phyloP scores from a whole-genome alignment of 2,888 invertebrate species.

The Plagiodera versicolora region DNA sequence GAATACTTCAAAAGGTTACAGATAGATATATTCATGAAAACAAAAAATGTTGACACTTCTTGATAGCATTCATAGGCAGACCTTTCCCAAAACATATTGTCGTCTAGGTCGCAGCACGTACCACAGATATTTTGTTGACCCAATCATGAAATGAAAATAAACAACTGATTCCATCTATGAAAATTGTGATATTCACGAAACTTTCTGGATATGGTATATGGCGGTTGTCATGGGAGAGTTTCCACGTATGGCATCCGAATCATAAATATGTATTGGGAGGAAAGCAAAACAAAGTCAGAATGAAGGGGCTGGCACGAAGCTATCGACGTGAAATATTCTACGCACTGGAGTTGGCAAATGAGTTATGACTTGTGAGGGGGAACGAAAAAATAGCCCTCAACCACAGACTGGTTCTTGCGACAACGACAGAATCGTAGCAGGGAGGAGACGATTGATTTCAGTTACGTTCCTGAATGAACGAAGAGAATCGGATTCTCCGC shows the following conservation, averaged over 20 bases:
- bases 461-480: neutral
- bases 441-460: too few relatives aligned
- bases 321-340: constrained; percentile 21
- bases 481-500: neutral
- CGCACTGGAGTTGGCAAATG: constrained; percentile 27
- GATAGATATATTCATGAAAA: too few relatives aligned
- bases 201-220: neutral
- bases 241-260: constrained; percentile 24
- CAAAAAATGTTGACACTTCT: too few relatives aligned
- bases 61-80: too few relatives aligned
- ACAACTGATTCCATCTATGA: too few relatives aligned
- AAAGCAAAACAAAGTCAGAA: constrained; percentile 33
- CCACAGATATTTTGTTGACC: too few relatives aligned
- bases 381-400: constrained; percentile 8
- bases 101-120: neutral
- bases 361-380: constrained; percentile 20
- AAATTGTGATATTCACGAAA: too few relatives aligned
- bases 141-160: neutral
- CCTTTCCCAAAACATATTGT: too few relatives aligned
- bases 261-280: constrained; percentile 36
- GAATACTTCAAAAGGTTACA: too few relatives aligned
- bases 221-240: constrained; percentile 16
- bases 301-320: constrained; percentile 21
- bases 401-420: constrained; percentile 35
- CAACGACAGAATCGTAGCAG: constrained; percentile 1